Conservation (phyloP, 2,113 vertebrate species). For the Cynopterus brachyotis region DNA sequence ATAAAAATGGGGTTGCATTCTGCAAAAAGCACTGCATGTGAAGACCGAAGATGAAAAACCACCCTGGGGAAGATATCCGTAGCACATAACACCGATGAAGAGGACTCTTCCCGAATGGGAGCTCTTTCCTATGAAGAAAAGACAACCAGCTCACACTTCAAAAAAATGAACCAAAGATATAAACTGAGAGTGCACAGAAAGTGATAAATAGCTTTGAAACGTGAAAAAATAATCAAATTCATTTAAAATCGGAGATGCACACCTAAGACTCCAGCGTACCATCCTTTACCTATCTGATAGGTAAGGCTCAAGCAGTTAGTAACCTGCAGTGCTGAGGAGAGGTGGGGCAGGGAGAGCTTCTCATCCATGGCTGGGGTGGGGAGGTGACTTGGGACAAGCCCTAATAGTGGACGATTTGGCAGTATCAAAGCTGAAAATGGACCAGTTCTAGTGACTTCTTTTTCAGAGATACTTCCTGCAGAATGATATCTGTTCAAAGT, state of each 20-base stretch:
- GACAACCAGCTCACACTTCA: no score
- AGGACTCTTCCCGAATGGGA: no score
- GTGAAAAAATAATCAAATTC: background rate
- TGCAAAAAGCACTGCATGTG: fast-evolving
- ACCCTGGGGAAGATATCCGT: background rate
- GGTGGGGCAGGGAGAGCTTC: no score
- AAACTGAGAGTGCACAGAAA: background rate
- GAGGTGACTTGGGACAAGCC: background rate
- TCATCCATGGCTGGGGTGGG: fast-evolving
- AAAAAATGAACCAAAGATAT: background rate
- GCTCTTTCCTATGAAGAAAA: background rate
- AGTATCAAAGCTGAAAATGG: background rate
- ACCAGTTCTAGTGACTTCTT: background rate
- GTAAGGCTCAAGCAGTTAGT: background rate
- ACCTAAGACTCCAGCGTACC: no score
- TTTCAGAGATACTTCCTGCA: background rate
- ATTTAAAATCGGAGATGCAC: no score
- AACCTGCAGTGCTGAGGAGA: fast-evolving
- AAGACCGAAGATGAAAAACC: background rate
- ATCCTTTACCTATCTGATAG: background rate
- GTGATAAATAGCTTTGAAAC: background rate
- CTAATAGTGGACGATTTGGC: fast-evolving
- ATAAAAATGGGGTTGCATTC: background rate
- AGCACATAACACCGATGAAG: fast-evolving
- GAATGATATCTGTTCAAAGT: background rate